Evolutionary conservation across 1,140 invertebrate species (phyloP).

Genomic region (Andrena cerasifolii): DNA sequence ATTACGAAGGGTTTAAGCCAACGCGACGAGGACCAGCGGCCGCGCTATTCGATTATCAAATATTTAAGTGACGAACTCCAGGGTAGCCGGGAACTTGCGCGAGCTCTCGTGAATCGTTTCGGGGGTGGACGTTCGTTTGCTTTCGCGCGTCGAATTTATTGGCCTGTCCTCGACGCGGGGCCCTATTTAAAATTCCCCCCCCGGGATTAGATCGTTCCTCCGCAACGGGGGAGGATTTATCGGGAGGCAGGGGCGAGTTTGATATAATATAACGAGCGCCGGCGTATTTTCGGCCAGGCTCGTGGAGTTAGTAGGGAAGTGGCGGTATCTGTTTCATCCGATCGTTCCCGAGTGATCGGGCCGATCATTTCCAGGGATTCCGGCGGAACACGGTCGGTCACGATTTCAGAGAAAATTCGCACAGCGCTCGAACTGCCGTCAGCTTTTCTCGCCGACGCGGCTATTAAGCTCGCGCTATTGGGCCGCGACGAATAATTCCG

Average conservation of each 20-base stretch:
- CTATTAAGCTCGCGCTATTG: slow-evolving; percentile 5
- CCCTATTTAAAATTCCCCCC: background rate
- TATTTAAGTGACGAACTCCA: slow-evolving; percentile 55
- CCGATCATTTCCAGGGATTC: slow-evolving; percentile 3
- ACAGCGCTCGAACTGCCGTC: too few species aligned
- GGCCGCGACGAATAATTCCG: background rate
- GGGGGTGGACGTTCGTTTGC: background rate
- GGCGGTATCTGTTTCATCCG: slow-evolving; percentile 1
- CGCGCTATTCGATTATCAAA: slow-evolving; percentile 53
- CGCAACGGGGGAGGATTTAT: background rate
- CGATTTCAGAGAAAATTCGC: slow-evolving; percentile 24
- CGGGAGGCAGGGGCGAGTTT: too few species aligned
- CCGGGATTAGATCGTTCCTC: background rate
- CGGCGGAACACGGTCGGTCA: background rate
- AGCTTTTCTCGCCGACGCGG: slow-evolving; percentile 1
- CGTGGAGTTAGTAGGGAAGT: background rate
- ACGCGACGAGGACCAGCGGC: slow-evolving; percentile 11
- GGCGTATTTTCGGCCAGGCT: background rate
- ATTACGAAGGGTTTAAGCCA: slow-evolving; percentile 30
- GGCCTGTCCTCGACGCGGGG: background rate
- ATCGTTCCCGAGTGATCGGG: slow-evolving; percentile 22
- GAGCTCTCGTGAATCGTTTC: background rate
- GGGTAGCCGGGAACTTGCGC: slow-evolving; percentile 25
- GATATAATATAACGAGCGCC: background rate
- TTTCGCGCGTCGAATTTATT: background rate